Percentiles rank a stretch among this genome's conserved stretches.
phyloP scores from a whole-genome alignment of 2,797 vertebrate genomes.

The Alcedo quadribrachys region DNA sequence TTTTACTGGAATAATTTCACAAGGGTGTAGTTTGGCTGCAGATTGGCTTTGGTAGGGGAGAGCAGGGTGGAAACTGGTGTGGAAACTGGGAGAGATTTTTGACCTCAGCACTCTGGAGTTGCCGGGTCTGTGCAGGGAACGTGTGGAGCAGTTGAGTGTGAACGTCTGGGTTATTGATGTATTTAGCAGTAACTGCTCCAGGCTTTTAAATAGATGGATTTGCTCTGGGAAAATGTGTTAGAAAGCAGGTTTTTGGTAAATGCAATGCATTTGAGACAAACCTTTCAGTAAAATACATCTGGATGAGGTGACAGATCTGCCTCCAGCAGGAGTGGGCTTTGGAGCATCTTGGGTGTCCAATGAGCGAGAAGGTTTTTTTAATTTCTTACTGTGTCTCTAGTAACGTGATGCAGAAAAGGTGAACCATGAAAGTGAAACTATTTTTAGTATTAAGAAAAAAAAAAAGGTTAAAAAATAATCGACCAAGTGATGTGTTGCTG shows the following conservation, averaged over 20 bases:
- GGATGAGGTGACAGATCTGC: neutral
- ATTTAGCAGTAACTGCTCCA: neutral
- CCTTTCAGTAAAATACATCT: neutral
- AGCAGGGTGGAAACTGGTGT: neutral
- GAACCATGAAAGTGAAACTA: slow-evolving; percentile 46
- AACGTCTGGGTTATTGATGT: neutral
- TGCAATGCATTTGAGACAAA: neutral
- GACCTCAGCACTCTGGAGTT: neutral
- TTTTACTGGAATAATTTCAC: neutral
- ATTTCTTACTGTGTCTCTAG: slow-evolving; percentile 3
- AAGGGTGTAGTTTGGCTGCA: neutral
- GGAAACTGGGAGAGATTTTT: neutral
- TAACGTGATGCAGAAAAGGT: slow-evolving; percentile 43
- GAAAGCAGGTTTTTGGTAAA: neutral
- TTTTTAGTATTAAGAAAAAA: slow-evolving; percentile 30
- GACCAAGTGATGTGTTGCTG: slow-evolving; percentile 36
- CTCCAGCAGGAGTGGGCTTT: neutral
- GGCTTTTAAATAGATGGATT: neutral
- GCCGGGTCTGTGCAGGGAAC: neutral
- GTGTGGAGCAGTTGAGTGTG: neutral
- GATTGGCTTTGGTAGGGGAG: neutral
- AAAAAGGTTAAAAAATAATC: slow-evolving; percentile 7
- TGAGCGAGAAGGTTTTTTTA: neutral
- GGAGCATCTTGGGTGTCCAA: neutral
- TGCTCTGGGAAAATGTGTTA: neutral